Evolutionary conservation across 2,113 vertebrate species (phyloP), one percentile per base, ranked within the genome.

Genomic region (Tor tambroides): DNA sequence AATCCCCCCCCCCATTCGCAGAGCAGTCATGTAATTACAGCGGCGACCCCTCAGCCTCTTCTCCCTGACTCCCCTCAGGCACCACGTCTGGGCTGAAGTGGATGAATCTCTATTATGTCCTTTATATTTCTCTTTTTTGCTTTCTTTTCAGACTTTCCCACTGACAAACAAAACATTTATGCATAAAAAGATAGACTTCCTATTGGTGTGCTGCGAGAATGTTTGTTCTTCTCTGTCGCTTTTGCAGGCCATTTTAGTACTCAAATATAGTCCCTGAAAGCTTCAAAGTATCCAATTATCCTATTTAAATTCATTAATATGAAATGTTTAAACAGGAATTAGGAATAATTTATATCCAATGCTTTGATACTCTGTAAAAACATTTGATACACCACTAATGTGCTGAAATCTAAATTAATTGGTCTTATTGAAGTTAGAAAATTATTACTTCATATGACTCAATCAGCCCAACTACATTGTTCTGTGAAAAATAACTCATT

Each of bases 21-120:
- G 46, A 46, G 69, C 76, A 72, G 85, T 74, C 74, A 67, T 80
- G 77, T 89, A 90, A 89, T 89, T 89, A 89, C 88, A 65, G 80
- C 56, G 72, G 54, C 28, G 80, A 84, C 86, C 86, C 71, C 54
- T 28, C 51, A 89, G 80, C 54, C 83, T 87, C 88, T 87, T 80
- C 17, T 80, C 84, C 80, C 35, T 83, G 56, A 80, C 81, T 74
- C 87, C 84, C 89, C 32, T 81, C 63, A 71, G 51, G 49, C 72
- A 21, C 56, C 32, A 15, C 1, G 76, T 81, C 87, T 90, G 35
- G 77, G 56, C 59, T 56, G 61, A 63, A 67, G 77, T 71, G 81
- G 79, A 85, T 83, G 85, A 63, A 79, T 41, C 67, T 30, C 59
- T 75, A 89, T 89, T 89, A 84, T 76, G 65, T 38, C 86, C 56